Evolutionary conservation across 1,140 invertebrate genomes (phyloP).

Genomic region (Drosophila trapezifrons): DNA sequence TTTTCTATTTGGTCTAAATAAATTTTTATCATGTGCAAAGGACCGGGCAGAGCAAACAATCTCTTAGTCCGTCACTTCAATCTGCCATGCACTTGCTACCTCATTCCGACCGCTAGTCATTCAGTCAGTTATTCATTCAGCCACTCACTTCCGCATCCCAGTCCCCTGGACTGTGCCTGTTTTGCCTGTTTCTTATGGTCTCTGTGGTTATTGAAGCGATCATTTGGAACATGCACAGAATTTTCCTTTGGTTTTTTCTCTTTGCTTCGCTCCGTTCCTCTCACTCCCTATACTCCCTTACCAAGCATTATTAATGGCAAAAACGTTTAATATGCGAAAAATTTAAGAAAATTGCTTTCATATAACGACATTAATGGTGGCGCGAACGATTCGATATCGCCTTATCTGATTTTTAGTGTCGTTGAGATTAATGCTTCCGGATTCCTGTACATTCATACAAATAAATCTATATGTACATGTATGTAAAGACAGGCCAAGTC

Average conservation of each 20-base stretch:
- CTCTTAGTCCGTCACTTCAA: constrained; percentile 44
- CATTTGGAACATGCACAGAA: constrained; percentile 82
- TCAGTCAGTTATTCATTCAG: constrained; percentile 56
- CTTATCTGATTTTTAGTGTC: constrained; percentile 81
- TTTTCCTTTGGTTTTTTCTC: constrained; percentile 54
- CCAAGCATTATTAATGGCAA: constrained; percentile 68
- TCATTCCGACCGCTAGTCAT: constrained; percentile 34
- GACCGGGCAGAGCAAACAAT: constrained; percentile 35
- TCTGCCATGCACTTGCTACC: constrained; percentile 39
- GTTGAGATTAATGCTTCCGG: constrained; percentile 73
- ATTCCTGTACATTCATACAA: constrained; percentile 15
- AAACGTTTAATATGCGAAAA: constrained; percentile 79
- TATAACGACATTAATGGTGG: constrained; percentile 78
- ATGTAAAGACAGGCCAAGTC: constrained; percentile 17
- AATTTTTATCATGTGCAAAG: constrained; percentile 81
- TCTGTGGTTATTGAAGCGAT: constrained; percentile 84
- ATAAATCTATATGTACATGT: constrained; percentile 30
- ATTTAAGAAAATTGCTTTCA: constrained; percentile 83
- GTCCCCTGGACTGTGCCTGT: constrained; percentile 10
- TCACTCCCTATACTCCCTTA: neutral
- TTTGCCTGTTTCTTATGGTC: constrained; percentile 78
- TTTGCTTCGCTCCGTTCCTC: neutral
- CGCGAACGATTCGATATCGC: constrained; percentile 43
- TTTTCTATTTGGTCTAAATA: constrained; percentile 82
- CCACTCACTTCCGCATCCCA: constrained; percentile 35